These are phyloP conservation scores for Aplocera efformata DNA, from an alignment of 2,888 invertebrate genomes.

Conservation along the genomic window DNA sequence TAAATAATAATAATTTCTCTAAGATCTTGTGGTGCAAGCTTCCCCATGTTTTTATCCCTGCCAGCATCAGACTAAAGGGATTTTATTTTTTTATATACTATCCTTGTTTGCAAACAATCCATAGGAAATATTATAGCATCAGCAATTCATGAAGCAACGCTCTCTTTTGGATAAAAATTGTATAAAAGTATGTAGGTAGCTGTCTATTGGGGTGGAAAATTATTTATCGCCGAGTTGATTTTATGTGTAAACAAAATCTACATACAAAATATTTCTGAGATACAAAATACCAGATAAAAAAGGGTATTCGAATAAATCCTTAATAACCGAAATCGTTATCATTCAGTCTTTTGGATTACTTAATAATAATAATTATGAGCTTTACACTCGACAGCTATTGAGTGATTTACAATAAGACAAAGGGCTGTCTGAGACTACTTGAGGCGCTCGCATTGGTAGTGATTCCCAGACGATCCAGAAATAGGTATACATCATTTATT, in stretches of 20 bases:
- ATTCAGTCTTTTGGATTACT: constrained; percentile 2
- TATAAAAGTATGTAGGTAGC: constrained; percentile 30
- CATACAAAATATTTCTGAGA: constrained; percentile 1
- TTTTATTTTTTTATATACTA: constrained; percentile 45
- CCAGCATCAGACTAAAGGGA: neutral
- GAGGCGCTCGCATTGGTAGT: constrained; percentile 50
- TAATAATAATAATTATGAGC: constrained; percentile 6
- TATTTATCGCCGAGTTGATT: constrained; percentile 41
- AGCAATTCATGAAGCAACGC: constrained; percentile 61
- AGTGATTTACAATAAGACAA: constrained; percentile 47
- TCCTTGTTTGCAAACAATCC: constrained; percentile 53
- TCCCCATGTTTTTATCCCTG: too few species aligned
- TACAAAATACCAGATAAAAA: neutral
- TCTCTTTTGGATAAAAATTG: constrained; percentile 41
- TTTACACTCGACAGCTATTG: constrained; percentile 24
- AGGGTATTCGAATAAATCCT: too few species aligned
- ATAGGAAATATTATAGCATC: constrained; percentile 56
- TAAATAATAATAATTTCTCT: neutral
- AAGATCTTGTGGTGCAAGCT: too few species aligned
- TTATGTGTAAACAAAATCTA: constrained; percentile 32
- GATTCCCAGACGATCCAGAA: constrained; percentile 69
- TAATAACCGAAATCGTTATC: neutral
- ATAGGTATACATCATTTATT: constrained; percentile 51
- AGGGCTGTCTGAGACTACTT: constrained; percentile 40
- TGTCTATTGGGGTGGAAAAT: constrained; percentile 44